Percentiles rank a stretch among this genome's conserved stretches.
Evolutionary conservation across 2,888 invertebrate genomes (phyloP).

Genomic region (Ditula angustiorana): DNA sequence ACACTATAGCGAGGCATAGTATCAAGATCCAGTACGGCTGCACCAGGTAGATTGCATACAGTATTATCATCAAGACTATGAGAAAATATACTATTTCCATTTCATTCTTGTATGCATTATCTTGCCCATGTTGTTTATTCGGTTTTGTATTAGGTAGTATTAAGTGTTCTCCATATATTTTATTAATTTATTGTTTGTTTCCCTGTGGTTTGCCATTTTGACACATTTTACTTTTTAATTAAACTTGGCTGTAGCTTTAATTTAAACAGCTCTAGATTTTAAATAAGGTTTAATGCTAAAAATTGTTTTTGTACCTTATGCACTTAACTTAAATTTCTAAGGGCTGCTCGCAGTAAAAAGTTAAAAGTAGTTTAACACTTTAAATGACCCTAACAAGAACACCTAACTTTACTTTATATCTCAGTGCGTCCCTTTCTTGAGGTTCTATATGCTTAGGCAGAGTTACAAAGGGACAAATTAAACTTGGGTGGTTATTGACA

Average conservation of each 20-base stretch:
- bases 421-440: no score
- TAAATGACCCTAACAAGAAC: no score
- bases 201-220: background rate
- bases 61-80: slow-evolving; percentile 55
- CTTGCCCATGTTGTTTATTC: slow-evolving; percentile 12
- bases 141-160: background rate
- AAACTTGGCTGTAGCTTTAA: background rate
- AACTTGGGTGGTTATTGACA: no score
- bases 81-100: slow-evolving; percentile 78
- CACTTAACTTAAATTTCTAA: no score
- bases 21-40: slow-evolving; percentile 73
- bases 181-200: background rate
- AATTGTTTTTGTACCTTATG: no score
- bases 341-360: no score
- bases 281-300: background rate
- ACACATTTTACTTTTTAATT: background rate
- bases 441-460: no score
- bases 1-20: slow-evolving; percentile 56
- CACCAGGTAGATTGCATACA: slow-evolving; percentile 65
- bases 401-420: no score
- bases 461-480: no score
- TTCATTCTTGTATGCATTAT: slow-evolving; percentile 52
- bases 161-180: no score
- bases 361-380: no score
- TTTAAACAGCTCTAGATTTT: background rate